Evolutionary conservation across 2,113 vertebrate genomes (phyloP).

Genomic region (human): GRCh38 chr1:94862001-94862500

Average conservation of each 20-base stretch:
- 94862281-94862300: neutral
- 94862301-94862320: neutral
- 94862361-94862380: neutral
- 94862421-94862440: neutral
- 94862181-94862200: neutral
- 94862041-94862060: neutral
- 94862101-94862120: neutral
- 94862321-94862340: neutral
- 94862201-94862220: accelerated
- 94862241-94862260: neutral
- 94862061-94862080: neutral
- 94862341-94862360: neutral
- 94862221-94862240: accelerated
- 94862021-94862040: neutral
- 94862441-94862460: neutral
- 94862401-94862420: neutral
- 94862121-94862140: neutral
- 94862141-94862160: neutral
- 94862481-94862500: neutral
- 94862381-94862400: neutral
- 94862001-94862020: neutral
- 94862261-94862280: neutral
- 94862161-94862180: neutral
- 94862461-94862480: neutral
- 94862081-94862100: neutral